Evolutionary conservation across 2,113 vertebrate species (phyloP).

Genomic region (Xenopus laevis): DNA sequence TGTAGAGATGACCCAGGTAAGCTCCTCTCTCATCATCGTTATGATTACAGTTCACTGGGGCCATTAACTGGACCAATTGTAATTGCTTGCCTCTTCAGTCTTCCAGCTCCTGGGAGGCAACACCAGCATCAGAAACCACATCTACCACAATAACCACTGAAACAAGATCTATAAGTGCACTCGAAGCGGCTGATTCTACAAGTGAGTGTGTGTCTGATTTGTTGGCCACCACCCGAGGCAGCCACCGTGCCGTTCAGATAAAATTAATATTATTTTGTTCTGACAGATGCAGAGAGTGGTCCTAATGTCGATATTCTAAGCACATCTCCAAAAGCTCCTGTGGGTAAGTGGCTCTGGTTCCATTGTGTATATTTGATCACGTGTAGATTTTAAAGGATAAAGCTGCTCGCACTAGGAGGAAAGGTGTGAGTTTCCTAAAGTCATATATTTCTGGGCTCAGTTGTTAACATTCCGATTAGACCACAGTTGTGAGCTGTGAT

Average conservation of each 20-base stretch:
- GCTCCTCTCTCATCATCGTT: too few species aligned
- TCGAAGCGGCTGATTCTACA: conserved; percentile 2
- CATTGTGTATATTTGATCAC: too few species aligned
- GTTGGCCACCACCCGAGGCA: too few species aligned
- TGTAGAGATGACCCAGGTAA: conserved; percentile 82
- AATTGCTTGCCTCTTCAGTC: conserved; percentile 53
- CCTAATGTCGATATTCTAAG: conserved; percentile 83
- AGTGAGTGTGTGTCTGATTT: conserved; percentile 49
- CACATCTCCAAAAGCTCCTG: conserved; percentile 76
- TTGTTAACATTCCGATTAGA: too few species aligned
- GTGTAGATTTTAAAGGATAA: too few species aligned
- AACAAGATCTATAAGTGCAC: conserved; percentile 48
- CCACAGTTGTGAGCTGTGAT: too few species aligned
- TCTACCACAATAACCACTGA: not conserved
- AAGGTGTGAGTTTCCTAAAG: too few species aligned
- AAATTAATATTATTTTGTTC: conserved; percentile 34
- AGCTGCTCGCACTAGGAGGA: too few species aligned
- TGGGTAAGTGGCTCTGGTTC: conserved; percentile 70
- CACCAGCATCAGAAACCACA: conserved; percentile 6
- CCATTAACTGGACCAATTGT: not conserved
- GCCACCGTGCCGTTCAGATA: too few species aligned
- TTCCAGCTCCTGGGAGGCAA: conserved; percentile 66
- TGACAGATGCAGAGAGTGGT: conserved; percentile 67
- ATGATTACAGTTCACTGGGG: too few species aligned
- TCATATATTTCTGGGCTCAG: too few species aligned